Evolutionary conservation across 2,113 vertebrate species (phyloP).

Genomic region (Prionailurus bengalensis): DNA sequence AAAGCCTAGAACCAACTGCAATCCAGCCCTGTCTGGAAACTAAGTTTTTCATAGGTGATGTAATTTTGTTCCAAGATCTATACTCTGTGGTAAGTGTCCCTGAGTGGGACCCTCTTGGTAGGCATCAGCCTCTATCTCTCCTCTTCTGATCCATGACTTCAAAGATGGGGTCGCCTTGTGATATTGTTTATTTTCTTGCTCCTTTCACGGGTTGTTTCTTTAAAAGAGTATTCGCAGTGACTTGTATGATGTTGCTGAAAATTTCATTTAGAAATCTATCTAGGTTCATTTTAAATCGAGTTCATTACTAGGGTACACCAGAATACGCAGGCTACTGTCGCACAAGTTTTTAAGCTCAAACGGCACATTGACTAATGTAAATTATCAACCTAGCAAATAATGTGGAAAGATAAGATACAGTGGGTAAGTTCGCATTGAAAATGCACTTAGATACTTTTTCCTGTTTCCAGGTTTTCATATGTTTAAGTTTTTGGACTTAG

Average conservation of each 20-base stretch:
- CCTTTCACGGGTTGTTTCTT: background rate
- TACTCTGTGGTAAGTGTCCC: background rate
- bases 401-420: background rate
- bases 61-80: background rate
- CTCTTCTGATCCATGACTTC: background rate
- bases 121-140: background rate
- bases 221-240: background rate
- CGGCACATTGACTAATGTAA: slow-evolving; percentile 4
- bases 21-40: background rate
- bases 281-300: slow-evolving; percentile 39
- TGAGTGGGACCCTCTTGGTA: background rate
- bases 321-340: background rate
- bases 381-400: background rate
- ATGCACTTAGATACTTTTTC: slow-evolving; percentile 44
- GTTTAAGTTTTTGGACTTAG: slow-evolving; percentile 24
- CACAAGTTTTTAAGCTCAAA: slow-evolving; percentile 2
- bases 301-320: background rate
- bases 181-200: background rate
- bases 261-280: slow-evolving; percentile 41
- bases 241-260: slow-evolving; percentile 18
- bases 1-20: background rate
- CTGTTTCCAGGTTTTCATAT: background rate
- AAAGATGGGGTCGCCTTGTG: background rate
- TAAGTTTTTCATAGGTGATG: background rate
- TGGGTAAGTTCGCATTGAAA: slow-evolving; percentile 44